Evolutionary conservation across 2,113 vertebrate genomes (phyloP).

Genomic region (Coreoperca whiteheadi): DNA sequence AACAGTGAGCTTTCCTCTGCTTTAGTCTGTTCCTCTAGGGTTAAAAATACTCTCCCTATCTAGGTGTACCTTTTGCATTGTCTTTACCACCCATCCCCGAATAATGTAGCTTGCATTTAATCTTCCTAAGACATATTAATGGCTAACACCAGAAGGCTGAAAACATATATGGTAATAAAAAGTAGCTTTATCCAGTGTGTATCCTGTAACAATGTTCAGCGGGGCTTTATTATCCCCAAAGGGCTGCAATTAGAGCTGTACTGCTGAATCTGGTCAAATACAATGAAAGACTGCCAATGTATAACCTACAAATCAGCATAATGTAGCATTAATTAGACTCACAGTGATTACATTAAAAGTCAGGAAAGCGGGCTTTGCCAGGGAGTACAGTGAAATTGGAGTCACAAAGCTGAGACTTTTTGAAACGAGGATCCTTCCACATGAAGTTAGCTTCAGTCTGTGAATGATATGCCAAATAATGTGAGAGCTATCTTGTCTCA

Average conservation of each 20-base stretch:
- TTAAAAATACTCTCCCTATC: not conserved
- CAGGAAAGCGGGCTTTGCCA: constrained; percentile 15
- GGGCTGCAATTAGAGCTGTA: constrained; percentile 67
- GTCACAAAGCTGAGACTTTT: constrained; percentile 18
- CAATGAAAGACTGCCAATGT: constrained; percentile 64
- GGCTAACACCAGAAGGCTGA: constrained; percentile 23
- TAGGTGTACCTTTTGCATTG: not conserved
- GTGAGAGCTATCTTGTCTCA: constrained; percentile 2
- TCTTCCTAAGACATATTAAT: constrained; percentile 37
- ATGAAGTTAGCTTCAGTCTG: not conserved
- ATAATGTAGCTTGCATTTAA: constrained; percentile 26
- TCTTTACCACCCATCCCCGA: not conserved
- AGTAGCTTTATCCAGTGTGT: constrained; percentile 32
- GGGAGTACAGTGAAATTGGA: not conserved
- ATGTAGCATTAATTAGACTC: constrained; percentile 67
- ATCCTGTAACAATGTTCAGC: constrained; percentile 45
- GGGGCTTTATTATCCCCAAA: constrained; percentile 60
- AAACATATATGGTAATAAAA: constrained; percentile 58
- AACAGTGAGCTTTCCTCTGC: not conserved
- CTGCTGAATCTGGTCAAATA: constrained; percentile 67
- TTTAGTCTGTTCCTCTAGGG: not conserved
- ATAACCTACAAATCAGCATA: constrained; percentile 68
- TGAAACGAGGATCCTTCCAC: not conserved
- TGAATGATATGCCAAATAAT: constrained; percentile 42
- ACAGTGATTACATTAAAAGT: constrained; percentile 52